These are phyloP conservation scores for Larimichthys polyactis DNA, from an alignment of 2,113 vertebrate species.

Conservation along the genomic window DNA sequence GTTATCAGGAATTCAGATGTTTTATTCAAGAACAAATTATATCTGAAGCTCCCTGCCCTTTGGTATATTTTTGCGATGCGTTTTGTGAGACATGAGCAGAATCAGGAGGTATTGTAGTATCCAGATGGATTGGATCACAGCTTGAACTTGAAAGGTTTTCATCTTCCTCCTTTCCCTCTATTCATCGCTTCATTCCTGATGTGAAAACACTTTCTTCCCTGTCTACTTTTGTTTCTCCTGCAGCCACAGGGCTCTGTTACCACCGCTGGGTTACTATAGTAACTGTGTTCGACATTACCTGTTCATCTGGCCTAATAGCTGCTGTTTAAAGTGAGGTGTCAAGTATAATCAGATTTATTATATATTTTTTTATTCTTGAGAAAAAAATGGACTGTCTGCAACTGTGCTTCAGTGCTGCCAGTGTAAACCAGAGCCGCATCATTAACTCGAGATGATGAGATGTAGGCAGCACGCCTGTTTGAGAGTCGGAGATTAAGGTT, in stretches of 20 bases:
- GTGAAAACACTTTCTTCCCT: slow-evolving; percentile 17
- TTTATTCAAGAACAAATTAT: no score
- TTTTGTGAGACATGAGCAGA: background rate
- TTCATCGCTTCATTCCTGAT: slow-evolving; percentile 16
- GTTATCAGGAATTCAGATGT: background rate
- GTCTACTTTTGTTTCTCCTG: slow-evolving; percentile 38
- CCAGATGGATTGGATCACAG: slow-evolving; percentile 30
- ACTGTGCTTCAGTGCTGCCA: background rate
- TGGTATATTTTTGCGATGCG: background rate
- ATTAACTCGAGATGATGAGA: background rate
- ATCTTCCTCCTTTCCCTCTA: slow-evolving; percentile 29
- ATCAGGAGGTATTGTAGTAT: background rate
- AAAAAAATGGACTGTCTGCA: background rate
- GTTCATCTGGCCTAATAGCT: slow-evolving; percentile 10
- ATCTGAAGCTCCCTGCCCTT: background rate
- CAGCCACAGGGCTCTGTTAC: slow-evolving; percentile 35
- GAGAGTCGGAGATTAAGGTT: slow-evolving; percentile 10
- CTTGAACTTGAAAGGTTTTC: slow-evolving; percentile 29
- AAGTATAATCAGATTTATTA: slow-evolving; percentile 7
- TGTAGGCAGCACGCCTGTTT: background rate
- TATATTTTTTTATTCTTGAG: background rate
- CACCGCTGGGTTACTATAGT: slow-evolving; percentile 63
- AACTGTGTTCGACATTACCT: slow-evolving; percentile 51
- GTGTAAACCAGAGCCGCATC: background rate
- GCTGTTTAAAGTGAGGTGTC: slow-evolving; percentile 40